Evolutionary conservation across 2,113 vertebrate genomes (phyloP), one percentile per base, ranked within the genome.

Genomic region (Larimichthys polyactis): DNA sequence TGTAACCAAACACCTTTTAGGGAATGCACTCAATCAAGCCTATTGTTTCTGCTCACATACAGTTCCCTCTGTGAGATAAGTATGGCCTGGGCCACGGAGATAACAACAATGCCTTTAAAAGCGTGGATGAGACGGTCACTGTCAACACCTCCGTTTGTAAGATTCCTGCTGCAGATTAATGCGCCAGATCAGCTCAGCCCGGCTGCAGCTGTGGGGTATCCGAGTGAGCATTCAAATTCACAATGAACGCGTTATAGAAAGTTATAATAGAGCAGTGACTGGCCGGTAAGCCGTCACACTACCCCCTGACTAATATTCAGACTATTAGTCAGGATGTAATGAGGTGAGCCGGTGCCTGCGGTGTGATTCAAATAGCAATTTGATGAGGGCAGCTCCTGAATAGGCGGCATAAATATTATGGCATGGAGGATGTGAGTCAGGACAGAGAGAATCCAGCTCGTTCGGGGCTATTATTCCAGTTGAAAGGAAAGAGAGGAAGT

Each of bases 21-120:
- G 94, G 94, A 95, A 94, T 95, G 95, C 93, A 92, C 91, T 96
- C 95, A 94, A 94, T 96, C 95, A 95, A 49, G 76, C 82, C 94
- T 87, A 95, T 96, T 95, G 95, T 96, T 94, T 95, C 92, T 93
- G 91, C 83, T 93, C 93, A 93, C 94, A 95, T 96, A 94, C 94
- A 96, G 95, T 96, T 94, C 92, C 90, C 89, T 91, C 79, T 89
- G 91, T 78, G 83, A 95, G 95, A 95, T 95, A 95, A 96, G 93
- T 94, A 27, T 22, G 88, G 75, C 90, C 89, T 79, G 91, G 36
- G 89, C 89, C 72, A 51, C 79, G 12, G 51, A 94, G 95, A 95
- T 95, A 96, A 95, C 93, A 92, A 85, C 90, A 80, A 85, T 73
- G 87, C 88, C 88, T 91, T 91, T 93, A 94, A 94, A 89, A 94